Base-by-base conservation (phyloP, 2,797 vertebrate genomes). In the Mionectes olivaceus region DNA sequence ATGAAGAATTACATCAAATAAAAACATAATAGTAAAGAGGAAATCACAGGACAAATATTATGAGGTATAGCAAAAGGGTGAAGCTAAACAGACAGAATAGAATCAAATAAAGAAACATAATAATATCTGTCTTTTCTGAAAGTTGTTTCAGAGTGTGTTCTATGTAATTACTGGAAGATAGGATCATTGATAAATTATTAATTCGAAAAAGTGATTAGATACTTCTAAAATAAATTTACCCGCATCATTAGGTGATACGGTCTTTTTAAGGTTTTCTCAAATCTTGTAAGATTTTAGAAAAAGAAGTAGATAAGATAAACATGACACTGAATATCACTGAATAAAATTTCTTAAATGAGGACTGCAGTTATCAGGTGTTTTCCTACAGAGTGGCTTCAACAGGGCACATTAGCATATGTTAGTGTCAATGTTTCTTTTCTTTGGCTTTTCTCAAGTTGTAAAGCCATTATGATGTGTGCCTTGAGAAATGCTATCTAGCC, bases 391-490 rank as follows among this genome's bases (percentile, higher is more conserved):
- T 41, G 2, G 5, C 5, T 83, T 83, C 33, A 86, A 18, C 23
- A 49, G 15, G 14, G 1, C 6, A 47, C 13, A 35, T 85, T 10
- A 52, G 1, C 49, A n/a, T 52, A 35, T 27, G 16, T 37, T 21
- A 63, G 3, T 3, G 7, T 11, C 0, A 0, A 23, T 33, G 0
- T n/a, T 65, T 85, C 83, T 61, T 68, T 68, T 22, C n/a, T 88
- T 71, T 9, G 2, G 4, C 5, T 69, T 83, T 65, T 50, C 39
- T 76, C 8, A 60, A 22, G 16, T 6, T 77, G 6, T 10, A 65
- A 80, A 10, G 47, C 8, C 10, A 17, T 43, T 65, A 11, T 19
- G 9, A 8, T 13, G 2, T 5, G 8, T 55, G 35, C 13, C 19
- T 37, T 83, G 41, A 83, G 69, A 77, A 92, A 59, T 7, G 6